These are phyloP conservation scores for Nannospalax galili DNA, from an alignment of 2,113 vertebrate species.

Conservation along the genomic window DNA sequence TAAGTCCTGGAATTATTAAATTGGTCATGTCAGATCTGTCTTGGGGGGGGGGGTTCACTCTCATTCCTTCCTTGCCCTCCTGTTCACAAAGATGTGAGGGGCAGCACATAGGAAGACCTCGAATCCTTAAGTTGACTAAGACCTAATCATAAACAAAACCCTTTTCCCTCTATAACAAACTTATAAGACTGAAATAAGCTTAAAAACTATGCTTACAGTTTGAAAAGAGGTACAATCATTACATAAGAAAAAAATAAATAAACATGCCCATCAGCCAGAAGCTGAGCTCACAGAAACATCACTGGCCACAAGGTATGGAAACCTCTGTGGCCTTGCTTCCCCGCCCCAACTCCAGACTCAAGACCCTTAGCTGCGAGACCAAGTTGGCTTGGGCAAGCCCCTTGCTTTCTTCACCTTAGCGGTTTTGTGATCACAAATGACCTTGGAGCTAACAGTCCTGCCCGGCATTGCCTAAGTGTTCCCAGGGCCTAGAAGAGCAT, in stretches of 20 bases:
- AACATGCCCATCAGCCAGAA: not conserved
- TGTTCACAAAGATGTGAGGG: not conserved
- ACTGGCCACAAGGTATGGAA: not conserved
- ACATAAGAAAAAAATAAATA: not conserved
- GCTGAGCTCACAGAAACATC: not conserved
- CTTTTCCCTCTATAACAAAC: not conserved
- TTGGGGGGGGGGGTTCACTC: not conserved
- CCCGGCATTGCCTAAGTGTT: not conserved
- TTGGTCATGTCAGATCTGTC: too few species aligned
- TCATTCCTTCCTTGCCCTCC: not conserved
- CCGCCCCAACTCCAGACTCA: fast-evolving
- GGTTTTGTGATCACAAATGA: not conserved
- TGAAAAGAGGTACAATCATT: not conserved
- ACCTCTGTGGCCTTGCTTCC: not conserved
- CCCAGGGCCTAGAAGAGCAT: not conserved
- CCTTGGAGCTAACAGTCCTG: not conserved
- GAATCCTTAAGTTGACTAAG: not conserved
- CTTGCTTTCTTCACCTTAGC: not conserved
- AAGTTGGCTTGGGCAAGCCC: not conserved
- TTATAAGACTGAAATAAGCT: not conserved
- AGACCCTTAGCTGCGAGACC: not conserved
- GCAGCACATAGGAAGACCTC: not conserved
- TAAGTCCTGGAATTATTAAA: not conserved
- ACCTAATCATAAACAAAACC: not conserved
- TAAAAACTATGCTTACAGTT: not conserved